Base-by-base conservation (phyloP, 2,113 vertebrate species). In the Ancistrus triradiatus region DNA sequence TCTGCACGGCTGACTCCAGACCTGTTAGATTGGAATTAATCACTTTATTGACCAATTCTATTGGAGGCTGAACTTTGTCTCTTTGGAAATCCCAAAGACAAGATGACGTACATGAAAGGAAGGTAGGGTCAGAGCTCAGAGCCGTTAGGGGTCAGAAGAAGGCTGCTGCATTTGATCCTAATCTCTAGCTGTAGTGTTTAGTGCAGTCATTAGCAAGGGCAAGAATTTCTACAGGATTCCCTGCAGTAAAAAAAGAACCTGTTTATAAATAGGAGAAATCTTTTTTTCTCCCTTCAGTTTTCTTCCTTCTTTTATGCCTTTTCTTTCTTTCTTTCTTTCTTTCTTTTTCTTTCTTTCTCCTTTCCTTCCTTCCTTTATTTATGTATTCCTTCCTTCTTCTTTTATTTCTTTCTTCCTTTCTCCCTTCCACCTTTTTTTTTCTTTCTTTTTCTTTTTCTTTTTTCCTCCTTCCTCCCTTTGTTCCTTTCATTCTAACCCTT, bases 1-100 rank as follows among this genome's bases (percentile, higher is more conserved):
- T 50, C 22, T 42, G 38, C 53, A 66, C 35, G 49, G 43, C 57
- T 61, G 69, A 35, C 59, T 42, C 33, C 50, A 62, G 51, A 48
- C 43, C 43, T 62, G 59, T 40, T n/a, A 56, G 42, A 63, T 22
- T 43, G 25, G 38, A 46, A 28, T 2, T 9, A 53, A 55, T 37
- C 14, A 22, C 40, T 48, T 60, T 60, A 47, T 33, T 47, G 43
- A 43, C 13, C 58, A 33, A 22, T 60, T 42, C 17, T 19, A 33
- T 60, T 24, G 42, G 18, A 47, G 11, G 3, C n/a, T 28, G 56
- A 59, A 44, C 56, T 42, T 44, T 59, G 56, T 17, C 40, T 42
- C 38, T 42, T 42, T 42, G 11, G 38, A 44, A 19, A 14, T 43
- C 15, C 24, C 40, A 60, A 7, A 18, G 7, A 31, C 27, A 31